Percentiles rank a stretch among this genome's conserved stretches.
Conservation (phyloP, 2,797 vertebrate genomes). For the Chaenodraco wilsoni region DNA sequence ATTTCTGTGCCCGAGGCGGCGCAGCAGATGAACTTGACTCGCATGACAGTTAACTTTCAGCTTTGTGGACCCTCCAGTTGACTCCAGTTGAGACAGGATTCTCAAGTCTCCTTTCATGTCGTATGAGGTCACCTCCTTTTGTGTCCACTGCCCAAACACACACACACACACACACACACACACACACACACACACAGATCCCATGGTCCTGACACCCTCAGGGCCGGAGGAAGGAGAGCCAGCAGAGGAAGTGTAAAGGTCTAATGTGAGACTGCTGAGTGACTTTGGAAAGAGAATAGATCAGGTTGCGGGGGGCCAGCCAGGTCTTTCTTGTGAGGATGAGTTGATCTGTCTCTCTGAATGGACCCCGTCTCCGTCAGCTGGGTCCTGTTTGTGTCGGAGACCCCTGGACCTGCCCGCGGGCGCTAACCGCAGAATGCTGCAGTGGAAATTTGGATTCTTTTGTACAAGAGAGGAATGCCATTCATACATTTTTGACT, state of each 20-base stretch:
- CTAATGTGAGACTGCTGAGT: constrained; percentile 76
- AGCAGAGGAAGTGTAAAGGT: constrained; percentile 77
- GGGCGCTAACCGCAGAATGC: constrained; percentile 47
- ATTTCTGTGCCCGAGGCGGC: constrained; percentile 9
- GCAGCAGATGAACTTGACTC: constrained; percentile 53
- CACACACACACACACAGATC: constrained; percentile 21
- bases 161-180: constrained; percentile 23
- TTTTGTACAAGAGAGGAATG: constrained; percentile 64
- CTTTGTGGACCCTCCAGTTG: constrained; percentile 57
- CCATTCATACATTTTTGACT: constrained; percentile 59
- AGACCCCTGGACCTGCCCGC: constrained; percentile 49
- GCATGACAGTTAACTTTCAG: constrained; percentile 57
- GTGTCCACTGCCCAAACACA: constrained; percentile 50
- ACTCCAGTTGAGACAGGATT: constrained; percentile 64
- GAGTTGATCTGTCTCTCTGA: constrained; percentile 63
- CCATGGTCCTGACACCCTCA: constrained; percentile 45
- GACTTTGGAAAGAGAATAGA: constrained; percentile 67
- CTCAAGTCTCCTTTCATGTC: constrained; percentile 73
- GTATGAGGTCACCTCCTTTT: constrained; percentile 76
- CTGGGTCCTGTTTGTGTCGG: constrained; percentile 56
- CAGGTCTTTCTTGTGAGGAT: constrained; percentile 64
- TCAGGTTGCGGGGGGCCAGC: constrained; percentile 71
- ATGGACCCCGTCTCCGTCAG: constrained; percentile 57
- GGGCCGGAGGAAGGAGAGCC: constrained; percentile 68
- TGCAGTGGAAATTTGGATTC: constrained; percentile 63